These are phyloP conservation scores for Herminia tarsipennalis DNA, from an alignment of 2,888 invertebrate species.

Conservation along the genomic window DNA sequence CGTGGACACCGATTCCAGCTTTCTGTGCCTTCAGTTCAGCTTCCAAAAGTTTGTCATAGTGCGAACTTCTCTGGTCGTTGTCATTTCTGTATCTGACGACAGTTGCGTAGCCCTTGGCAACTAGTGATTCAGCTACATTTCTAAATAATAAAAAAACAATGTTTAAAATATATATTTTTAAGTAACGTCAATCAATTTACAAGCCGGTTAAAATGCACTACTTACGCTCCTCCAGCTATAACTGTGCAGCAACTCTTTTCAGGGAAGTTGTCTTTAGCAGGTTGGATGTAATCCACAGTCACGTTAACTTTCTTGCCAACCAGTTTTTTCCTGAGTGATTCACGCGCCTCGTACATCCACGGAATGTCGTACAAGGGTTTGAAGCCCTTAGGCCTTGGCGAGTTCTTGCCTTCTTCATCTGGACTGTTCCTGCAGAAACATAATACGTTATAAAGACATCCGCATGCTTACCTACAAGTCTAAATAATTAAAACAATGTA, in stretches of 20 bases:
- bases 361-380: slow-evolving; percentile 99
- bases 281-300: slow-evolving; percentile 98
- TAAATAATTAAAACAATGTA: too few relatives aligned
- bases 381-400: slow-evolving; percentile 89
- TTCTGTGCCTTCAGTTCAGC: slow-evolving; percentile 98
- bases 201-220: slow-evolving; percentile 25
- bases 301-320: slow-evolving; percentile 98
- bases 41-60: slow-evolving; percentile 95
- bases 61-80: slow-evolving; percentile 97
- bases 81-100: slow-evolving; percentile 97
- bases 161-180: background rate
- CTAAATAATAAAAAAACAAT: slow-evolving; percentile 67
- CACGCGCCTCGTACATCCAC: slow-evolving; percentile 99
- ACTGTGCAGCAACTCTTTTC: slow-evolving; percentile 99
- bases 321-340: slow-evolving; percentile 97
- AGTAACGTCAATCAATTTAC: background rate
- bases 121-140: slow-evolving; percentile 97
- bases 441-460: too few relatives aligned
- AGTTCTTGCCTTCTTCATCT: slow-evolving; percentile 89
- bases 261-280: slow-evolving; percentile 96
- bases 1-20: slow-evolving; percentile 91
- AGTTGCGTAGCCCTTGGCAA: slow-evolving; percentile 95
- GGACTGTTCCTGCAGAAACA: slow-evolving; percentile 66
- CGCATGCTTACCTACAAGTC: too few relatives aligned
- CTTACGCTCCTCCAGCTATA: slow-evolving; percentile 87